Base-by-base conservation (phyloP, 2,888 invertebrate species). In the Lasioglossum vierecki region DNA sequence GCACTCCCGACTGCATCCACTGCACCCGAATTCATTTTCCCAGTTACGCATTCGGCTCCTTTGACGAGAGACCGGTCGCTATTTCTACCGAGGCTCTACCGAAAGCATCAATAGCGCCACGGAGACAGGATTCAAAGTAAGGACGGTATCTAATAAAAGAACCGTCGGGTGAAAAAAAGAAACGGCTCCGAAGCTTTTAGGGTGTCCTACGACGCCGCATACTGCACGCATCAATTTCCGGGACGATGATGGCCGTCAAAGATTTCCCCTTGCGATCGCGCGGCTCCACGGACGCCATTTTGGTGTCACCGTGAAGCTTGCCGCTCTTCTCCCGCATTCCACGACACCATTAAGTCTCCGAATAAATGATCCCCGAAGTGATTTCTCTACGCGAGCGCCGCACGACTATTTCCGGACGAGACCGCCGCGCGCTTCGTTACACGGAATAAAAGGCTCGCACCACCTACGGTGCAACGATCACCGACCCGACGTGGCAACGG, bases 311-410 rank as follows among this genome's bases (percentile, higher is more conserved):
- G 90, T 87, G 86, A 85, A 89, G 87, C 81, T n/a, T 15, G 74
- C 11, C 35, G 41, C 78, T 87, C 85, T 84, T 70, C 76, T 72
- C 88, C 86, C 85, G 86, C 86, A 86, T 89, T 91, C 87, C 82
- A 49, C 77, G 80, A 72, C 87, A 80, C 88, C 91, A 89, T 93
- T 92, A 91, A 92, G 86, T 88, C 77, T 80, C 71, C 86, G 91
- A 79, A 92, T 92, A 92, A 92, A 93, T 89, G 91, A 91, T 90
- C 88, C 86, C 81, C 84, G 82, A 88, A 88, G 83, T 83, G 86
- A 82, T 81, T 80, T 84, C 85, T 71, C 85, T 85, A 80, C 83
- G 85, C 35, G 74, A 46, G 71, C 73, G 5, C 63, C 63, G 41
- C 73, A 68, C 78, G 79, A 88, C 89, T 90, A 91, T 91, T 91